Percentiles rank a stretch among this genome's conserved stretches.
Conservation (phyloP, 2,113 vertebrate genomes). For the Proteles cristata region DNA sequence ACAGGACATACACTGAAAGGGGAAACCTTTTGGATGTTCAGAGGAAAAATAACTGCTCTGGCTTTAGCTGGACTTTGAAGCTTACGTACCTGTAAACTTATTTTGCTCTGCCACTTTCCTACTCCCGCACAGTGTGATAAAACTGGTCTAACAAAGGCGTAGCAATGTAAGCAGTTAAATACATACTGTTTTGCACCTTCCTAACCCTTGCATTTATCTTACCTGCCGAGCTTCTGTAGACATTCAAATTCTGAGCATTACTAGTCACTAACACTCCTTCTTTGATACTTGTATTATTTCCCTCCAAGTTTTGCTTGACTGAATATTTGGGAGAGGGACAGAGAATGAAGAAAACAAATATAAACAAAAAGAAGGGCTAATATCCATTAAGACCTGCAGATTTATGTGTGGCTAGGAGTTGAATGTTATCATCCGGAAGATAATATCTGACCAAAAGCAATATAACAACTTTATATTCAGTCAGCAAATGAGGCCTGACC, state of each 20-base stretch:
- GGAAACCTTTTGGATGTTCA: not conserved
- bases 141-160: not conserved
- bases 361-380: not conserved
- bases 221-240: not conserved
- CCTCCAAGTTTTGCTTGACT: not conserved
- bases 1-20: not conserved
- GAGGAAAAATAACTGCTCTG: not conserved
- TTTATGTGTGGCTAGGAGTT: not conserved
- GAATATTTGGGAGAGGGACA: not conserved
- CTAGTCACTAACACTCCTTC: not conserved
- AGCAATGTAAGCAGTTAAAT: not conserved
- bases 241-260: not conserved
- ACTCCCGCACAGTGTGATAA: not conserved
- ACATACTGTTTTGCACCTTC: not conserved
- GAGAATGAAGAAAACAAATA: not conserved
- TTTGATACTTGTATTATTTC: not conserved
- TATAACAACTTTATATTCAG: not conserved
- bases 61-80: not conserved
- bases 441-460: constrained; percentile 1
- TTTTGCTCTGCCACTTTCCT: not conserved
- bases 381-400: not conserved
- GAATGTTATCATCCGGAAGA: not conserved
- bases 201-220: not conserved
- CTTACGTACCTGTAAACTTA: fast-evolving
- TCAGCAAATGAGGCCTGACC: constrained; percentile 28